phyloP scores from a whole-genome alignment of 1,140 invertebrate genomes.

The Aphelenchoides besseyi region DNA sequence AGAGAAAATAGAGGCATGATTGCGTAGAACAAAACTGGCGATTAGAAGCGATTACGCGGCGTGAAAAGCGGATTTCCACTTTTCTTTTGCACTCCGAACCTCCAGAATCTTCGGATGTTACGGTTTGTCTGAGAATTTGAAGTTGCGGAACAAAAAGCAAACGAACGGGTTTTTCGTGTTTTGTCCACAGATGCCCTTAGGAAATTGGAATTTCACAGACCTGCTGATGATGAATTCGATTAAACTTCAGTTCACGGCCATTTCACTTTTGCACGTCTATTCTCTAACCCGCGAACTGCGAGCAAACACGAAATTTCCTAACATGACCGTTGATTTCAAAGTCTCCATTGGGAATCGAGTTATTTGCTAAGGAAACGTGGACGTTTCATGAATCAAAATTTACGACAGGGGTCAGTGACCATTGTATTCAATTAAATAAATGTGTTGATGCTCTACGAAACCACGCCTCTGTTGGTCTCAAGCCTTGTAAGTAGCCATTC shows the following conservation, averaged over 20 bases:
- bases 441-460: too few relatives aligned
- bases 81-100: too few relatives aligned
- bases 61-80: neutral
- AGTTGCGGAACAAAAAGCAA: too few relatives aligned
- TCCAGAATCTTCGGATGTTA: too few relatives aligned
- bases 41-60: neutral
- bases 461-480: too few relatives aligned
- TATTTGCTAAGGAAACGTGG: too few relatives aligned
- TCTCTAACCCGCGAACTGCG: neutral
- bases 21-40: neutral
- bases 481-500: too few relatives aligned
- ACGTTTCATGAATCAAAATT: too few relatives aligned
- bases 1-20: neutral
- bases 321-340: too few relatives aligned
- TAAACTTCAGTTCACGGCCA: neutral
- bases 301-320: conserved; percentile 5
- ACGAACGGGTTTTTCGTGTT: neutral
- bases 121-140: neutral
- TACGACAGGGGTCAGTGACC: too few relatives aligned
- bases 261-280: neutral
- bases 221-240: neutral
- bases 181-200: neutral
- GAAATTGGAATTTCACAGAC: neutral
- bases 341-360: too few relatives aligned
- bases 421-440: too few relatives aligned